phyloP scores from a whole-genome alignment of 2,797 vertebrate species.

The Helicolenus hilgendorfi region DNA sequence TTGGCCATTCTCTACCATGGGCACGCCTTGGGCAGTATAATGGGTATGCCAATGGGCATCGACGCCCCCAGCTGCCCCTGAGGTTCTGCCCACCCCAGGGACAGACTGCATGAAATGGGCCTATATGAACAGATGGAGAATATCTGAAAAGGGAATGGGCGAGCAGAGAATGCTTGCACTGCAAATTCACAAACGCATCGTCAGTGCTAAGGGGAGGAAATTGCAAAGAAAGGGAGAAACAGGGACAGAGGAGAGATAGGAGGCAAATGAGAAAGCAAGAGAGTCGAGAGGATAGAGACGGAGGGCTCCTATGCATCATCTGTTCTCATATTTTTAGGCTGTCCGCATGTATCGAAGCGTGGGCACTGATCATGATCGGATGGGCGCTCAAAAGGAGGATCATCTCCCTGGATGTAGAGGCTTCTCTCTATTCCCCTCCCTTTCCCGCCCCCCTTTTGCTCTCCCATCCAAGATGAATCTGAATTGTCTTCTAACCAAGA shows the following conservation, averaged over 20 bases:
- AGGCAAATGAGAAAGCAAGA: conserved; percentile 14
- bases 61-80: conserved; percentile 58
- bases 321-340: conserved; percentile 58
- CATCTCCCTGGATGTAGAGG: conserved; percentile 50
- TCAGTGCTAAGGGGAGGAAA: conserved; percentile 38
- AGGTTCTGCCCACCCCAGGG: conserved; percentile 62
- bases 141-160: conserved; percentile 46
- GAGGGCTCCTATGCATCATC: conserved; percentile 40
- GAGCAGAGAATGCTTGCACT: conserved; percentile 51
- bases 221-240: conserved; percentile 32
- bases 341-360: conserved; percentile 56
- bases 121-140: conserved; percentile 62
- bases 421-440: conserved; percentile 19
- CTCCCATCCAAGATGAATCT: conserved; percentile 70
- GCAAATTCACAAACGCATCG: conserved; percentile 55
- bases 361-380: conserved; percentile 58
- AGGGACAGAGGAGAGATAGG: conserved; percentile 5
- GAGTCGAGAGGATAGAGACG: conserved; percentile 33
- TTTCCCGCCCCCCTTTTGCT: conserved; percentile 19
- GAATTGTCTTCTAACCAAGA: conserved; percentile 71
- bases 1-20: conserved; percentile 35
- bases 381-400: conserved; percentile 64
- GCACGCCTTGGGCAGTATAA: conserved; percentile 51
- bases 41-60: conserved; percentile 54
- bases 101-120: conserved; percentile 51